Base-by-base conservation (phyloP, 2,888 invertebrate genomes). In the Ectemnius lituratus region DNA sequence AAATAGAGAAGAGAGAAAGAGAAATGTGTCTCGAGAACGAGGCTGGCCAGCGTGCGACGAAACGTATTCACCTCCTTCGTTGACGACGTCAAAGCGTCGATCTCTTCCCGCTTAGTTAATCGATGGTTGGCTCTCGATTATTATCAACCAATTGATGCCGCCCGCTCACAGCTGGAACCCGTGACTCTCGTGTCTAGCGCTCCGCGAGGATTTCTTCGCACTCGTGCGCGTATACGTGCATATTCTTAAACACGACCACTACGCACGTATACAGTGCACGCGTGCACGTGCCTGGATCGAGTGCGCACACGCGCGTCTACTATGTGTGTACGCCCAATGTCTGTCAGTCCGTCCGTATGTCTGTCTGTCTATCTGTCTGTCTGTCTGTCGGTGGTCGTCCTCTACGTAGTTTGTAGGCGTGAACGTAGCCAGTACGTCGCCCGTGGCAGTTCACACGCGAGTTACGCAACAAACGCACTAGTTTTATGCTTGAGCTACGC, bases 401-500 rank as follows among this genome's bases (percentile, higher is more conserved):
- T 52, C 63, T 76, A 61, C 70, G 69, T 70, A 77, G 66, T 58
- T 49, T 45, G 70, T 75, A 78, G 78, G 75, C 82, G 82, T 74
- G 70, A 77, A 76, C 82, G 79, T 81, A 80, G 73, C 69, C 74
- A 70, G 80, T 75, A 76, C 82, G 77, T 64, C 75, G 78, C 73
- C 81, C 76, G 77, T 78, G 70, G 74, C 77, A 67, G 67, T 77
- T 75, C 76, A 76, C 80, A 73, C 75, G 71, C 70, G 74, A 79
- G 74, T 72, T 52, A 52, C 79, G 76, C 79, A 82, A 82, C 75
- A 52, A 52, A 16, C n/a, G 14, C 14, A 52, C n/a, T 52, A 16
- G 82, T 80, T 76, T 78, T 82, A 81, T 79, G 71, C 64, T 82
- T 80, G 77, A 76, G 82, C 82, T 82, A 82, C 76, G 65, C 56